phyloP scores from a whole-genome alignment of 1,140 invertebrate genomes.

The Caerostris darwini region DNA sequence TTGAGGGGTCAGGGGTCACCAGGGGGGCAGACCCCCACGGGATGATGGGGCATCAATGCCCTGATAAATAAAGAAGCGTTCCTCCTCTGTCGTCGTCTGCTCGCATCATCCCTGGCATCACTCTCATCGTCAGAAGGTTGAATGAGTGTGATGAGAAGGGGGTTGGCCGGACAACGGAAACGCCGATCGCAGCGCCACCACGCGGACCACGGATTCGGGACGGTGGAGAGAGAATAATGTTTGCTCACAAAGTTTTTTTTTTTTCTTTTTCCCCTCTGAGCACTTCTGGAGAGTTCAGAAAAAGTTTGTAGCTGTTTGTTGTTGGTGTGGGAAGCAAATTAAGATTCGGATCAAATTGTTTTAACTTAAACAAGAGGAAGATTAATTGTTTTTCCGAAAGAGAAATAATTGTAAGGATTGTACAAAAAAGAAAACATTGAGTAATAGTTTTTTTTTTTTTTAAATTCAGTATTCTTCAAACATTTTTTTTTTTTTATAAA shows the following conservation, averaged over 20 bases:
- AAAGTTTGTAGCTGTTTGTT: background rate
- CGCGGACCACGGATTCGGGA: conserved; percentile 3
- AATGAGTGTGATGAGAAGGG: conserved; percentile 6
- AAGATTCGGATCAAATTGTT: background rate
- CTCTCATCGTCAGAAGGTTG: conserved; percentile 8
- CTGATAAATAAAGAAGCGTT: conserved; percentile 17
- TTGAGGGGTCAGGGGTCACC: conserved; percentile 13
- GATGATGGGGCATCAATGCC: conserved; percentile 6
- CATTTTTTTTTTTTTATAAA: no score
- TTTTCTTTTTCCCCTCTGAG: background rate
- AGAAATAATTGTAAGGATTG: no score
- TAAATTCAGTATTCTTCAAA: no score
- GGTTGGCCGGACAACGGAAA: conserved; percentile 17
- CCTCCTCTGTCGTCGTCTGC: background rate
- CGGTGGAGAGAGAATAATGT: background rate
- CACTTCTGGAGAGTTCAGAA: background rate
- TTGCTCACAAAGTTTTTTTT: background rate
- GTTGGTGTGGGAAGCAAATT: background rate
- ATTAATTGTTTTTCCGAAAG: no score
- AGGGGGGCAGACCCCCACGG: conserved; percentile 7
- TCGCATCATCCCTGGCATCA: background rate
- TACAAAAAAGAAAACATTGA: no score
- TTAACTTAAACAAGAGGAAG: no score
- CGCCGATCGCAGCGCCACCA: background rate
- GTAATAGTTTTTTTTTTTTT: no score